Conservation (phyloP, 2,888 invertebrate species). For the Malthinus flaveolus region DNA sequence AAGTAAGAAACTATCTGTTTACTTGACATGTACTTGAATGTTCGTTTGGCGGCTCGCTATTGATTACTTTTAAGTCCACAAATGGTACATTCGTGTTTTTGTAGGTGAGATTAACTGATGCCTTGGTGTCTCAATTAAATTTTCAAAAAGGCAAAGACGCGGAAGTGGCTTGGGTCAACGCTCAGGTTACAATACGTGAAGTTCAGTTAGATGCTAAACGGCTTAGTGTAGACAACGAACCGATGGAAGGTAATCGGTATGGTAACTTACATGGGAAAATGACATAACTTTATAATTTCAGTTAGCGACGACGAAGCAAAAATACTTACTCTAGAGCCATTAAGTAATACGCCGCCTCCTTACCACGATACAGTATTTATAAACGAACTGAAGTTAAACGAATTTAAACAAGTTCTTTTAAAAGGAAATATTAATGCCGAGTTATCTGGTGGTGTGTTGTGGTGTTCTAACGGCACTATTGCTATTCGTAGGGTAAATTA, state of each 20-base stretch:
- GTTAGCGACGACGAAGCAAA: constrained; percentile 60
- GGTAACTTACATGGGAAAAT: constrained; percentile 3
- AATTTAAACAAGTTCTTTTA: constrained; percentile 81
- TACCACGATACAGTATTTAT: constrained; percentile 86
- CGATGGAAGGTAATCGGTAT: constrained; percentile 50
- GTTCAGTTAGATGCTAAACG: constrained; percentile 62
- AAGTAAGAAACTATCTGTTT: too few relatives aligned
- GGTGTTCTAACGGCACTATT: constrained; percentile 90
- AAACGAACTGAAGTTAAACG: constrained; percentile 90
- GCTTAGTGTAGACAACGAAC: constrained; percentile 54
- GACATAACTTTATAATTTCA: constrained; percentile 26
- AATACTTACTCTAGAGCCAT: constrained; percentile 71
- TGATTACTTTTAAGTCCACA: too few relatives aligned
- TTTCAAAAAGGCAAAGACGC: constrained; percentile 87
- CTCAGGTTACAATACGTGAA: constrained; percentile 68
- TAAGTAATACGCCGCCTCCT: constrained; percentile 58
- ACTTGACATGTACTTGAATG: too few relatives aligned
- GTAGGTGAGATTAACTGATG: constrained; percentile 89
- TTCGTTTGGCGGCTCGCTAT: too few relatives aligned
- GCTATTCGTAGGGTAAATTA: constrained; percentile 78
- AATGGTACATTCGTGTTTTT: constrained; percentile 18
- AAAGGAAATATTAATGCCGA: constrained; percentile 81
- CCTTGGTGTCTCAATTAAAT: constrained; percentile 81
- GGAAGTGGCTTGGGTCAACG: constrained; percentile 96
- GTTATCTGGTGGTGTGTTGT: constrained; percentile 87